Evolutionary conservation across 2,888 invertebrate genomes (phyloP).

Genomic region (Drosophila vallismaia): DNA sequence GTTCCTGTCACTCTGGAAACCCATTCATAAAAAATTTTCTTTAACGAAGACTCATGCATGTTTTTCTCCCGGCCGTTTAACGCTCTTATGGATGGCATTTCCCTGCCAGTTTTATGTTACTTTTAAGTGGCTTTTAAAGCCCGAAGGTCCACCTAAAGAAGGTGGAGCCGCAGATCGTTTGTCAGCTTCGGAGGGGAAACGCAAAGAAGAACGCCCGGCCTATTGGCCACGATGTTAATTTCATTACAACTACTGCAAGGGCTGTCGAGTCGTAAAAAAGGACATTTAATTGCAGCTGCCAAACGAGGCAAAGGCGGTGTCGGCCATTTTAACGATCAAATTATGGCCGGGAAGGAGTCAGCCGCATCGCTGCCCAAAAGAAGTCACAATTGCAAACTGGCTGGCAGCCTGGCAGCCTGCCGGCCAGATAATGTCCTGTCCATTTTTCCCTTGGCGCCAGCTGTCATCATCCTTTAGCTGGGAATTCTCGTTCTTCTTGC

Average conservation of each 20-base stretch:
- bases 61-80: conserved; percentile 68
- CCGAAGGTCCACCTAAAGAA: conserved; percentile 34
- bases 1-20: conserved; percentile 10
- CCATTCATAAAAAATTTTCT: neutral
- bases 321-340: conserved; percentile 76
- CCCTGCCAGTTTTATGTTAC: conserved; percentile 60
- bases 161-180: conserved; percentile 58
- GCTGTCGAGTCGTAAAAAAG: conserved; percentile 73
- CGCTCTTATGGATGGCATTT: conserved; percentile 63
- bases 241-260: conserved; percentile 64
- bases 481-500: conserved; percentile 26
- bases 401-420: conserved; percentile 26
- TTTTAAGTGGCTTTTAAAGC: conserved; percentile 77
- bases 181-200: conserved; percentile 50
- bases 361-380: conserved; percentile 7
- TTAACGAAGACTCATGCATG: neutral
- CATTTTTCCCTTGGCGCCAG: conserved; percentile 64
- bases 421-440: conserved; percentile 36
- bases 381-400: conserved; percentile 30
- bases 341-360: conserved; percentile 57
- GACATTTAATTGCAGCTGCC: conserved; percentile 77
- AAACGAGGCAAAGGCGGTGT: conserved; percentile 50
- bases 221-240: conserved; percentile 55
- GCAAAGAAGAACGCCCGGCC: conserved; percentile 16
- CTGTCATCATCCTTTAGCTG: conserved; percentile 57